These are phyloP conservation scores for Brachionus rotundiformis DNA, from an alignment of 1,140 invertebrate genomes.

Conservation along the genomic window DNA sequence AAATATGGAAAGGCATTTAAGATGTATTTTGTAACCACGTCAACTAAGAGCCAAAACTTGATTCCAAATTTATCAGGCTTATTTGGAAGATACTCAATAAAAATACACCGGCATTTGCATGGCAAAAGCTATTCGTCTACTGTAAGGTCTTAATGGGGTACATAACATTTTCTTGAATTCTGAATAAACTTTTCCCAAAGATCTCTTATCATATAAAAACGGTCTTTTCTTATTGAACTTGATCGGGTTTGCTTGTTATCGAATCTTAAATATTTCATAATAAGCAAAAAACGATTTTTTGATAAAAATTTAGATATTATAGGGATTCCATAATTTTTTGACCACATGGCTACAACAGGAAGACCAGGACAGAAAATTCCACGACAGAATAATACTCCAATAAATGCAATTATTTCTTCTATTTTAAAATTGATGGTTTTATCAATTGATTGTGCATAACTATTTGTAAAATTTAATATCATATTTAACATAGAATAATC, in stretches of 20 bases:
- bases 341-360: background rate
- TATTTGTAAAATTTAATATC: too few relatives aligned
- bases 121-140: background rate
- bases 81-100: background rate
- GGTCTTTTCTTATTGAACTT: constrained; percentile 7
- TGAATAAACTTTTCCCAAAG: constrained; percentile 53
- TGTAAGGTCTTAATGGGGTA: constrained; percentile 11
- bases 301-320: constrained; percentile 12
- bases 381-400: background rate
- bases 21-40: background rate
- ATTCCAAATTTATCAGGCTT: background rate
- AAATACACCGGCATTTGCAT: background rate
- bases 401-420: too few relatives aligned
- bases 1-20: background rate
- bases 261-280: constrained; percentile 50
- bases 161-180: constrained; percentile 53
- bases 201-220: constrained; percentile 52
- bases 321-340: background rate
- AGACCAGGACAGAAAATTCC: background rate
- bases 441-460: too few relatives aligned
- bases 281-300: constrained; percentile 38
- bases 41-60: background rate
- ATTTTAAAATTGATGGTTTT: too few relatives aligned
- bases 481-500: too few relatives aligned
- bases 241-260: constrained; percentile 41